Conservation (phyloP, 2,797 vertebrate genomes). For the Choloepus didactylus region DNA sequence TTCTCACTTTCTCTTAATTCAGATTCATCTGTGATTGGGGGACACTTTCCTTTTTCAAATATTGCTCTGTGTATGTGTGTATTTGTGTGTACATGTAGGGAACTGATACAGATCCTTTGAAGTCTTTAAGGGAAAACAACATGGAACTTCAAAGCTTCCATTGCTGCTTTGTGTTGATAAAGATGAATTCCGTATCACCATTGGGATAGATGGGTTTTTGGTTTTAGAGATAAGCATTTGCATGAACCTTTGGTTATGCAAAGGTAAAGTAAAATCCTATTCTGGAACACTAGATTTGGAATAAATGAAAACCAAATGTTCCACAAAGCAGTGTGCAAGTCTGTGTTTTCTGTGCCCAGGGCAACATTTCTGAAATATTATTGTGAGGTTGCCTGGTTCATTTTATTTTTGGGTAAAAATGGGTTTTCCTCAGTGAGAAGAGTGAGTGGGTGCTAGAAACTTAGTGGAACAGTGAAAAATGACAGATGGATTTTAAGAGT, state of each 20-base stretch:
- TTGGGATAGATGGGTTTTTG: not conserved
- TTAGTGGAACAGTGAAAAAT: not conserved
- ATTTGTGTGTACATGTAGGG: not conserved
- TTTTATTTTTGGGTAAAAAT: not conserved
- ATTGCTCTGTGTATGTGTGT: not conserved
- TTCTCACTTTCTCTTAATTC: not conserved
- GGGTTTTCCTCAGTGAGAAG: not conserved
- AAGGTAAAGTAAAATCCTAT: slow-evolving; percentile 24
- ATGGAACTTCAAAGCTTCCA: not conserved
- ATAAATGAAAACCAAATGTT: slow-evolving; percentile 1
- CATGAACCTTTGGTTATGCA: not conserved
- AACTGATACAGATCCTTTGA: not conserved
- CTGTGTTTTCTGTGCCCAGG: not conserved
- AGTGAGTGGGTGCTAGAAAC: not conserved
- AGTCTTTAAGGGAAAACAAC: not conserved
- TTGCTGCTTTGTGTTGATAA: not conserved
- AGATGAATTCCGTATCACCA: not conserved
- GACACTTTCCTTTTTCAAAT: not conserved
- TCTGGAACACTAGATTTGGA: not conserved
- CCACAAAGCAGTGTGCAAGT: not conserved
- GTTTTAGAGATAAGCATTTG: slow-evolving; percentile 44
- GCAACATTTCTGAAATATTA: slow-evolving; percentile 24
- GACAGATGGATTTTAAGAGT: not conserved
- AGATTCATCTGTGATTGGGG: not conserved
- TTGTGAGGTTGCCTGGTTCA: not conserved